Conservation (phyloP, 2,113 vertebrate species). For the Geococcyx californianus region DNA sequence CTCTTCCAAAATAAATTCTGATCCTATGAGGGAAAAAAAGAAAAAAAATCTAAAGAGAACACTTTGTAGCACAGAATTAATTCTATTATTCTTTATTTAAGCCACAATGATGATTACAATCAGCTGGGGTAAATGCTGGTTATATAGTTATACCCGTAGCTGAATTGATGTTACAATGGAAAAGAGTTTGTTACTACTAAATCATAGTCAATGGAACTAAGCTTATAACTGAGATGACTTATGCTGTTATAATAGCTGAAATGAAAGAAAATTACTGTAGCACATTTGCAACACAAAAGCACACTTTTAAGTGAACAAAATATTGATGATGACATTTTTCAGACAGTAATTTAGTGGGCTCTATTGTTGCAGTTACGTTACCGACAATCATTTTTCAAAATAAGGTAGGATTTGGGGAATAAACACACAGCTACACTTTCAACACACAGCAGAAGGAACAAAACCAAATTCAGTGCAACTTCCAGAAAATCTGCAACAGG, state of each 20-base stretch:
- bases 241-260: not conserved
- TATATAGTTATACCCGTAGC: not conserved
- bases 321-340: not conserved
- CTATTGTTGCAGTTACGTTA: not conserved
- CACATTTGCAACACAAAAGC: not conserved
- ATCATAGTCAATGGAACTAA: not conserved
- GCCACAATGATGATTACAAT: not conserved
- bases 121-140: not conserved
- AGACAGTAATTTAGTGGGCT: not conserved
- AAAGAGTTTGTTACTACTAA: not conserved
- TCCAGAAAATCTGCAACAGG: not conserved
- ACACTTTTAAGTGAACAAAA: not conserved
- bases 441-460: not conserved
- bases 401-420: not conserved
- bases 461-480: not conserved
- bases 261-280: not conserved
- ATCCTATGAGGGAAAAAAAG: not conserved
- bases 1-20: not conserved
- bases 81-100: not conserved
- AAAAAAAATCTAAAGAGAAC: not conserved
- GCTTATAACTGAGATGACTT: not conserved
- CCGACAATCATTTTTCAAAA: not conserved
- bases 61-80: not conserved
- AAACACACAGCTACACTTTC: not conserved
- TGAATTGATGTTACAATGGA: not conserved